Base-by-base conservation (phyloP, 2,113 vertebrate genomes). In the Ceuthmochares aereus region DNA sequence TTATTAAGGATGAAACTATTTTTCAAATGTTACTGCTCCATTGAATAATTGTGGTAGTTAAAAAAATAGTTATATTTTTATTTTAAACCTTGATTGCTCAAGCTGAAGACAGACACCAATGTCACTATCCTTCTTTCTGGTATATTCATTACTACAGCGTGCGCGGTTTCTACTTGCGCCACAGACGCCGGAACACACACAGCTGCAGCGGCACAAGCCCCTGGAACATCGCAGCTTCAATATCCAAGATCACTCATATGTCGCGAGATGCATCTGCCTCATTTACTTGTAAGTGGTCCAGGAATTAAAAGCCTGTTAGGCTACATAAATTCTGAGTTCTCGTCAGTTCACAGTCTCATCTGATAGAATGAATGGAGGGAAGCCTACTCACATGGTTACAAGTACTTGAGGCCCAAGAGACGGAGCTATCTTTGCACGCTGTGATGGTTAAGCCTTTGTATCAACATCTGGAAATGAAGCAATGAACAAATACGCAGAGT, bases 401-500 rank as follows among this genome's bases (percentile, higher is more conserved):
- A 49, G 45, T 54, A 36, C 58, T 54, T 73, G 84, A 87, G 90
- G 78, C 70, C 84, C 89, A 87, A 93, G 78, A 94, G 67, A 90
- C 76, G 77, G 74, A 93, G 87, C 87, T 94, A 68, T 84, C 77
- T 82, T 87, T 0, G 4, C 82, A 34, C 37, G 66, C 77, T 73
- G 67, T 66, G 74, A 73, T 63, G 54, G 63, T 67, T 79, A 85
- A 87, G 77, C 37, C 45, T 77, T 78, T 67, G 55, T 83, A 74
- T 30, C 62, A 94, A 77, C 59, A 95, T 67, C 74, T 94, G 84
- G 87, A 96, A 93, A 85, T 27, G 40, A 90, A 88, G 81, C 62
- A 76, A 52, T 7, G 67, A 70, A 82, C 47, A 91, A 93, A 93
- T 55, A 49, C 4, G 49, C 37, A 88, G 49, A 73, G 26, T 25